Evolutionary conservation across 2,797 vertebrate species (phyloP).

Genomic region (Natrix natrix): DNA sequence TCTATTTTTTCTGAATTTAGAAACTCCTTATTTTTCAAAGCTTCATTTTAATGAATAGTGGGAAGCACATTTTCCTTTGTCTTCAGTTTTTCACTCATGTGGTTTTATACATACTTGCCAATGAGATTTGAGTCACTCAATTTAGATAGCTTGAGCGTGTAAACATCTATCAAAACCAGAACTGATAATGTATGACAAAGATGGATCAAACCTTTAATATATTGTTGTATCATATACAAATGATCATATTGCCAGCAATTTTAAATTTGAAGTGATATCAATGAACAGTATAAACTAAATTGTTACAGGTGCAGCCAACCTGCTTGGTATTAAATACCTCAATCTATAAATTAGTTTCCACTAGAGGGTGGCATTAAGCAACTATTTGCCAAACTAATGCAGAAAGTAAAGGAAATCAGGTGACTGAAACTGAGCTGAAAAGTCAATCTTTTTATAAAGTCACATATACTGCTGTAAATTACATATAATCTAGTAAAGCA

Average conservation of each 20-base stretch:
- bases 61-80: neutral
- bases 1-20: neutral
- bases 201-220: neutral
- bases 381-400: rapidly evolving
- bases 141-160: neutral
- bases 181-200: neutral
- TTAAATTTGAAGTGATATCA: neutral
- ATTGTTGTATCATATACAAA: neutral
- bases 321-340: neutral
- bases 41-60: neutral
- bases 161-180: rapidly evolving
- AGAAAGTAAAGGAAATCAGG: neutral
- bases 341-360: constrained; percentile 10
- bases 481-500: neutral
- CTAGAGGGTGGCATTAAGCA: constrained; percentile 60
- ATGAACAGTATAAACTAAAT: constrained; percentile 1
- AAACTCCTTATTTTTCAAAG: neutral
- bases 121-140: neutral
- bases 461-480: neutral
- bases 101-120: neutral
- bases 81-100: neutral
- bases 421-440: neutral
- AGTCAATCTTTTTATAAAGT: neutral
- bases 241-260: neutral
- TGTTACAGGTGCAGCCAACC: neutral